These are phyloP conservation scores for Hipparchia semele DNA, from an alignment of 2,888 invertebrate species.

Conservation along the genomic window DNA sequence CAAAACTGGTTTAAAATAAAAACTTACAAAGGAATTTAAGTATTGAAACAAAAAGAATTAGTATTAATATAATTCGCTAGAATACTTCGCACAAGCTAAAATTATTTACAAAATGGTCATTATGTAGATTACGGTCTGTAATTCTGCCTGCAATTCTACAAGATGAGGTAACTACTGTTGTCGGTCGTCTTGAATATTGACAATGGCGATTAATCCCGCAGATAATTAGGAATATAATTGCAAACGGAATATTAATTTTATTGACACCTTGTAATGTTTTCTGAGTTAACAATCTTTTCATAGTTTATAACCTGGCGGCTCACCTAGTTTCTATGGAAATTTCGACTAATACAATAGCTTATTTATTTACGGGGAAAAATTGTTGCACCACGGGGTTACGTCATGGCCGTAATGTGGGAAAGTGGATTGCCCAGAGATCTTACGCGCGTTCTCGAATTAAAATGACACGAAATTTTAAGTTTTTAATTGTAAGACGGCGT, in stretches of 20 bases:
- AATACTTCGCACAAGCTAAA: slow-evolving; percentile 65
- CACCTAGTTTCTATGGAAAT: slow-evolving; percentile 25
- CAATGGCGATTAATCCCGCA: slow-evolving; percentile 67
- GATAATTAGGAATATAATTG: slow-evolving; percentile 64
- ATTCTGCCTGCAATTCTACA: slow-evolving; percentile 49
- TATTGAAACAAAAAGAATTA: slow-evolving; percentile 25
- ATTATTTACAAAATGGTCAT: slow-evolving; percentile 27
- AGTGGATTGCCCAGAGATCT: slow-evolving; percentile 48
- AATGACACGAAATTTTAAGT: slow-evolving; percentile 36
- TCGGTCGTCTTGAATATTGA: slow-evolving; percentile 65
- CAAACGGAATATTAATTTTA: slow-evolving; percentile 51
- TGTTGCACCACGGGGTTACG: slow-evolving; percentile 56
- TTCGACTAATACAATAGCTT: slow-evolving; percentile 31
- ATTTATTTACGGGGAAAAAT: slow-evolving; percentile 39
- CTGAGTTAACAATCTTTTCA: slow-evolving; percentile 20
- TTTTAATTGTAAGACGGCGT: slow-evolving; percentile 35
- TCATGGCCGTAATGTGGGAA: slow-evolving; percentile 63
- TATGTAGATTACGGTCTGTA: slow-evolving; percentile 31
- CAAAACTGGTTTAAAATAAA: background rate
- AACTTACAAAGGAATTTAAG: background rate
- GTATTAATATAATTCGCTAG: slow-evolving; percentile 53
- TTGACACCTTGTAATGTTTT: slow-evolving; percentile 25
- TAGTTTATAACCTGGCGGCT: slow-evolving; percentile 6
- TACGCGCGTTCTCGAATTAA: slow-evolving; percentile 28
- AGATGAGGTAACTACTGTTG: slow-evolving; percentile 56